These are phyloP conservation scores for Phengaris arion DNA, from an alignment of 2,888 invertebrate species.

Conservation along the genomic window DNA sequence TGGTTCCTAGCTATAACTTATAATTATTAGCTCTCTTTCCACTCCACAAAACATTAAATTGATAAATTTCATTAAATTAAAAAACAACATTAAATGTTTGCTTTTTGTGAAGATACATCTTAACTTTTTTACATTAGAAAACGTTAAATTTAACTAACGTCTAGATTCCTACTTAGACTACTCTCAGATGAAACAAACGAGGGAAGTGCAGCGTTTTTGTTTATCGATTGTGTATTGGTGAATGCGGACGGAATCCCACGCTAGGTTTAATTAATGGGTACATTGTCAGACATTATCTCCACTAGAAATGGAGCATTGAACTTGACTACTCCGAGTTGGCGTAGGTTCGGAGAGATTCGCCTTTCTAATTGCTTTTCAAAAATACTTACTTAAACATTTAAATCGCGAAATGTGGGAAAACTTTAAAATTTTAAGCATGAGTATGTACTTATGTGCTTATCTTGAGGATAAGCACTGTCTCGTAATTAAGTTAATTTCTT, in stretches of 20 bases:
- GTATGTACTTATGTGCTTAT: too few species aligned
- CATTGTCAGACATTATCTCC: conserved; percentile 22
- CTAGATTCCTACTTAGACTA: conserved; percentile 8
- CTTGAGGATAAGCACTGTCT: too few species aligned
- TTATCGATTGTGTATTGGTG: conserved; percentile 21
- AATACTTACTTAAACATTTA: background rate
- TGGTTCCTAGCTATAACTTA: too few species aligned
- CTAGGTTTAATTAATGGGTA: background rate
- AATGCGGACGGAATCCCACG: conserved; percentile 15
- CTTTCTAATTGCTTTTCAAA: conserved; percentile 4
- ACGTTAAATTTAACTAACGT: background rate
- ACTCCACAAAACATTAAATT: too few species aligned
- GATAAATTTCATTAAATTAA: too few species aligned
- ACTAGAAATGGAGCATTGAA: conserved; percentile 26
- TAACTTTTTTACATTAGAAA: background rate
- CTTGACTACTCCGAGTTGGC: background rate
- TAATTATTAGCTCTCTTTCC: too few species aligned
- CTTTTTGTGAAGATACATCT: too few species aligned
- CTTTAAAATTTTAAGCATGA: too few species aligned
- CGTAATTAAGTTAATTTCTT: too few species aligned
- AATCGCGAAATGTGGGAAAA: too few species aligned
- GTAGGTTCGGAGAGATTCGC: background rate
- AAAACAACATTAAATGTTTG: too few species aligned
- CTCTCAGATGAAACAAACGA: background rate
- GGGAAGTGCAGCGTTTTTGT: conserved; percentile 14